These are phyloP conservation scores for Mustela nigripes DNA, from an alignment of 2,113 vertebrate species.

Conservation along the genomic window DNA sequence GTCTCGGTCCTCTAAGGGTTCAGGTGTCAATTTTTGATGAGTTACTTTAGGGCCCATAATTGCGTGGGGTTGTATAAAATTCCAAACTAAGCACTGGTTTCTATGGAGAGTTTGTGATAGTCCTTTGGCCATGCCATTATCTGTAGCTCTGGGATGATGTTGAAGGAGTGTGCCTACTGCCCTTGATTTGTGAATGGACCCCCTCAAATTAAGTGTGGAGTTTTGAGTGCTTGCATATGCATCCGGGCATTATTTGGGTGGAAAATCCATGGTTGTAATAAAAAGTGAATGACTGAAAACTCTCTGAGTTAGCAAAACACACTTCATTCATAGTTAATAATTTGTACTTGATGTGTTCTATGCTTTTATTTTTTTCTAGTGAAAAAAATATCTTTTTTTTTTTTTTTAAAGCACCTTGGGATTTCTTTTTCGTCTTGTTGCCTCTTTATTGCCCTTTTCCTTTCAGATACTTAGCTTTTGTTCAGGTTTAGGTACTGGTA, in stretches of 20 bases:
- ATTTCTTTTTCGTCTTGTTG: background rate
- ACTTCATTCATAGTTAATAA: background rate
- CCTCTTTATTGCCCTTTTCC: background rate
- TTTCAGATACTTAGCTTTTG: background rate
- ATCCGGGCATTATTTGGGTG: background rate
- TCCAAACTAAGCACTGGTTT: background rate
- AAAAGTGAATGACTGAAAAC: background rate
- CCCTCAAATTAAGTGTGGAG: background rate
- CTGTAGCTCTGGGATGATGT: background rate
- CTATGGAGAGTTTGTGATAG: background rate
- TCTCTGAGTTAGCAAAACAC: background rate
- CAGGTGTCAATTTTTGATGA: background rate
- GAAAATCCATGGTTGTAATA: background rate
- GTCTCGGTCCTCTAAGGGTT: background rate
- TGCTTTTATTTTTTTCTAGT: background rate
- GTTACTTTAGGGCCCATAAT: too few species aligned
- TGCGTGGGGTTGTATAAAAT: background rate
- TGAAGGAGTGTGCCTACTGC: background rate
- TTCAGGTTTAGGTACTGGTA: background rate
- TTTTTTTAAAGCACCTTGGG: background rate
- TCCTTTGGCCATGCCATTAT: background rate
- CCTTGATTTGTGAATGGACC: background rate
- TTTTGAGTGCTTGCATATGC: background rate
- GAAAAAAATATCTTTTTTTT: background rate
- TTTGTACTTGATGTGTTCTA: background rate